phyloP scores from a whole-genome alignment of 2,888 invertebrate genomes.

The Diarsia brunnea region DNA sequence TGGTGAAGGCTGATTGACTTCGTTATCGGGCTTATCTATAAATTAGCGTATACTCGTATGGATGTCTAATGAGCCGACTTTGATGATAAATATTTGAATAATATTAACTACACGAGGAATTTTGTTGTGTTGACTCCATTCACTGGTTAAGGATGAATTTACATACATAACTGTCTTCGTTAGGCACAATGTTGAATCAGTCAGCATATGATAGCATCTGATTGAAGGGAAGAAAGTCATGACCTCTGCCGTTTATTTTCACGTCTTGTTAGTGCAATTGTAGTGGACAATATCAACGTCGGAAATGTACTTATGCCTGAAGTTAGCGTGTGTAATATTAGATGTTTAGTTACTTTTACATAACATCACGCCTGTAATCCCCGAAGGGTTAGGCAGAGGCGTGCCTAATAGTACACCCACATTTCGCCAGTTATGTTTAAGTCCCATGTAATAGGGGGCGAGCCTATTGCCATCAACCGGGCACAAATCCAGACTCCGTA shows the following conservation, averaged over 20 bases:
- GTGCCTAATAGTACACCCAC: no score
- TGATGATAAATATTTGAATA: constrained; percentile 64
- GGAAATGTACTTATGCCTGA: constrained; percentile 43
- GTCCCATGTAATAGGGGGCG: no score
- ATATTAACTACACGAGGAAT: constrained; percentile 55
- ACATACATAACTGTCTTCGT: constrained; percentile 68
- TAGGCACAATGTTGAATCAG: constrained; percentile 73
- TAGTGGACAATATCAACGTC: constrained; percentile 70
- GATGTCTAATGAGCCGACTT: constrained; percentile 72
- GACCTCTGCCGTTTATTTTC: constrained; percentile 76
- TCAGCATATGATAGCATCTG: constrained; percentile 70
- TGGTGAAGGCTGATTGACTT: constrained; percentile 83
- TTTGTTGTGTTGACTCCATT: constrained; percentile 62
- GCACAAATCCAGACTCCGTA: no score
- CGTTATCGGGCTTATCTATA: constrained; percentile 79
- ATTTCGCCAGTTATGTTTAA: no score
- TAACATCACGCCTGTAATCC: no score
- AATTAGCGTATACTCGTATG: constrained; percentile 73
- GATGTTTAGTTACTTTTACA: no score
- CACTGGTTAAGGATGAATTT: constrained; percentile 61
- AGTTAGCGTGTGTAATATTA: constrained; percentile 30
- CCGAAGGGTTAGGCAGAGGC: no score
- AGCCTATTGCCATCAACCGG: no score
- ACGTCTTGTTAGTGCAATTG: constrained; percentile 82
- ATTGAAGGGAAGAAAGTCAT: constrained; percentile 76